Base-by-base conservation (phyloP, 2,888 invertebrate genomes). In the Cantharis lateralis region DNA sequence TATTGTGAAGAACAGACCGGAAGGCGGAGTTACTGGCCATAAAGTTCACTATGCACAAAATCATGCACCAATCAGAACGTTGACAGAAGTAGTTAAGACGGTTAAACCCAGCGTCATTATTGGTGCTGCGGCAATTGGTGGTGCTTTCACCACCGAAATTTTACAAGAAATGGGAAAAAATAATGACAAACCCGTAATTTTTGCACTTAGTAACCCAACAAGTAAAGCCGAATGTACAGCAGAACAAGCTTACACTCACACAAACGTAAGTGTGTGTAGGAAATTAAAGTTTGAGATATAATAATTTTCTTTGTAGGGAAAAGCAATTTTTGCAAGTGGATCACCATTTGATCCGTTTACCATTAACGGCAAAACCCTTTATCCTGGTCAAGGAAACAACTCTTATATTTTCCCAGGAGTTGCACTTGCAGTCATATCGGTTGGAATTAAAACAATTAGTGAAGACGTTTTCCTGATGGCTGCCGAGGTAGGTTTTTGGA, bases 181-280 rank as follows among this genome's bases (percentile, higher is more conserved):
- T 86, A 97, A 97, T 89, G 92, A 94, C 18, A 91, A 91, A 72
- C 99, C 99, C 2, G 93, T 99, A 79, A 96, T 99, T 83, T 99
- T 99, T 89, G 99, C 99, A 11, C 92, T 99, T 68, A 98, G 98
- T 87, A 99, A 99, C 91, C 99, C 99, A 73, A 99, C 99, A 73
- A 93, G 93, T 88, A 98, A 98, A 90, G 98, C 99, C 0, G 99
- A 99, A 89, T 99, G 99, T 87, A 99, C 99, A n/a, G 99, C 99
- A n/a, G 96, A 98, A 88, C 92, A 97, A 84, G 99, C 98, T 3
- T 99, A 98, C 89, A 91, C 88, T 62, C 89, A 94, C 85, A 98
- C 98, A 0, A 92, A 96, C 80, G 97, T 96, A 85, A 88, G 90
- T 86, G 13, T 1, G 64, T 20, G 2, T 5, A 5, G 10, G 20